Conservation (phyloP, 2,888 invertebrate genomes). For the Abrostola tripartita region DNA sequence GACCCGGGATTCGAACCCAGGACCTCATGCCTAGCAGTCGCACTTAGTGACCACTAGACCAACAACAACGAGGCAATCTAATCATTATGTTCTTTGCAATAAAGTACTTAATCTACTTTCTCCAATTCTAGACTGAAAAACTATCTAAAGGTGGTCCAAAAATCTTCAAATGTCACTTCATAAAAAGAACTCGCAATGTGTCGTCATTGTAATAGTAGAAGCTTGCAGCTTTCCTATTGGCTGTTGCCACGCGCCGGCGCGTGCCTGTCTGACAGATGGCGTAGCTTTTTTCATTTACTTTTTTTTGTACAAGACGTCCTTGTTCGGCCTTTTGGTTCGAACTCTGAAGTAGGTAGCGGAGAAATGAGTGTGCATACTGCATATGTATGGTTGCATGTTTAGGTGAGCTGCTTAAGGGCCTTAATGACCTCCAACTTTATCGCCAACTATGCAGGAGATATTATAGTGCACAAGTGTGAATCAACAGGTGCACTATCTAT, state of each 20-base stretch:
- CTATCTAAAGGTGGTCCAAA: conserved; percentile 18
- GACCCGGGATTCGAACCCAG: no score
- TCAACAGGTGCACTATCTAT: no score
- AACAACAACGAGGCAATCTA: no score
- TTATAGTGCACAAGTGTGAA: no score
- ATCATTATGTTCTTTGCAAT: no score
- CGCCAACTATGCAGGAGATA: no score
- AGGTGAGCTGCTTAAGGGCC: conserved; percentile 2
- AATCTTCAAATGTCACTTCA: conserved; percentile 7
- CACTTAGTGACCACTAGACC: no score
- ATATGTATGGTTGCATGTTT: conserved; percentile 11
- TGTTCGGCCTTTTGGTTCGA: conserved; percentile 53
- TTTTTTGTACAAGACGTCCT: conserved; percentile 54
- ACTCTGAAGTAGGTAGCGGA: conserved; percentile 1
- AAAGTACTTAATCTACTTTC: no score
- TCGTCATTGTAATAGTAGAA: conserved; percentile 31
- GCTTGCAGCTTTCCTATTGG: conserved; percentile 50
- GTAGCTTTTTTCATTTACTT: conserved; percentile 36
- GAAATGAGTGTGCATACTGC: conserved; percentile 3
- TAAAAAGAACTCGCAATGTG: conserved; percentile 40
- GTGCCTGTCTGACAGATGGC: conserved; percentile 65
- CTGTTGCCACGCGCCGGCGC: conserved; percentile 62
- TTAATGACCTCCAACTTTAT: no score
- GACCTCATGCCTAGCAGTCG: no score
- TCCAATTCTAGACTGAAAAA: conserved; percentile 5